Evolutionary conservation across 1,140 invertebrate species (phyloP), one percentile per base, ranked within the genome.

Genomic region (Scaptomyza pallida): DNA sequence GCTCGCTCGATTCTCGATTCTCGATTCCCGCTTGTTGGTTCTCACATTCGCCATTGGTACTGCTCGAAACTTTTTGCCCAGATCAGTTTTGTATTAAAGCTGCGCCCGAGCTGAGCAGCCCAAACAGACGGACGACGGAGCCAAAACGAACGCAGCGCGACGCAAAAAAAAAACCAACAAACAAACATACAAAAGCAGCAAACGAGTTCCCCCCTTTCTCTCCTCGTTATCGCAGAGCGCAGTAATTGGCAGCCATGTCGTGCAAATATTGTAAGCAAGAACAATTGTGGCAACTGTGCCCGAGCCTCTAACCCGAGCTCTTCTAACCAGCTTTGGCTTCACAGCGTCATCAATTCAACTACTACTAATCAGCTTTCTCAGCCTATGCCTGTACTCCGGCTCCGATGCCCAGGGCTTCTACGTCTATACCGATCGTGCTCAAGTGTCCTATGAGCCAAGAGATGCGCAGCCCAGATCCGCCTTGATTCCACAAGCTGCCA

Each of bases 51-150:
- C 23, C 26, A 47, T 62, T 57, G 35, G 52, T 47, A 35, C 15
- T 16, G 35, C 35, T 54, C 52, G 45, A 19, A 12, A 59, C 55
- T 64, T 59, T 76, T 83, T 56, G 63, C 72, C 54, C 54, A 41
- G 63, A 54, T 86, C 81, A 86, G 81, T 86, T 77, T 77, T 62
- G 43, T 43, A 63, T 54, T 73, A 68, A 68, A 88, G 70, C 77
- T 86, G 47, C 56, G 51, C 41, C 45, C 56, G 81, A 77, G 69
- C 81, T 80, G 81, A 86, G 79, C 64, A 21, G 23, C 23, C 44
- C 23, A 17, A 51, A 10, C 61, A 55, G 12, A 50, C 48, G 43
- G 33, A 43, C 67, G 56, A 43, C 67, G 56, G 51, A 60, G 50
- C n/a, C 35, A 67, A 37, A 47, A 6, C 61, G 61, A 15, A 9